Conservation (phyloP, 2,113 vertebrate genomes). For the Misgurnus mizolepis region DNA sequence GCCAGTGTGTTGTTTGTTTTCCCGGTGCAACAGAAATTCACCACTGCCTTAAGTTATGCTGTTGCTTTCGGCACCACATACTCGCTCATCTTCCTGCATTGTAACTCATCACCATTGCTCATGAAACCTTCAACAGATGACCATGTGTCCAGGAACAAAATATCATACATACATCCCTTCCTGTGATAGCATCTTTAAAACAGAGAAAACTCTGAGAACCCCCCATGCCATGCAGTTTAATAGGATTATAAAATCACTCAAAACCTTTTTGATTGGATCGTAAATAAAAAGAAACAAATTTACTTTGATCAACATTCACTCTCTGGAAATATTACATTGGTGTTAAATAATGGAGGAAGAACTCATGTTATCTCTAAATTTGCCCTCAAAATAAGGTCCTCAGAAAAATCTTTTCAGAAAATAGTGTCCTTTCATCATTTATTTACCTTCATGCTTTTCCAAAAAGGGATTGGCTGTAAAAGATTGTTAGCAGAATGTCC, state of each 20-base stretch:
- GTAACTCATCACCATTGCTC: background rate
- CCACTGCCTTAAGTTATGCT: background rate
- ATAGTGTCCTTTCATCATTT: too few relatives aligned
- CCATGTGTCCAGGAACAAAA: background rate
- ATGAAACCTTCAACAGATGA: background rate
- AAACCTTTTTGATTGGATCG: background rate
- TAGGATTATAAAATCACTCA: background rate
- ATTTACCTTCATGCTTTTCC: too few relatives aligned
- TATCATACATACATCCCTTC: background rate
- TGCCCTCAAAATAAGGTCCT: too few relatives aligned
- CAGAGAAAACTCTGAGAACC: background rate
- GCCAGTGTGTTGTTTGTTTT: slow-evolving; percentile 1
- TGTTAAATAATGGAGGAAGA: too few relatives aligned
- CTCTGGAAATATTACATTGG: too few relatives aligned
- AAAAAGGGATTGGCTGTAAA: too few relatives aligned
- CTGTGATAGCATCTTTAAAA: background rate
- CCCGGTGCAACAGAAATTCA: background rate
- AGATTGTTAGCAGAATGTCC: too few relatives aligned
- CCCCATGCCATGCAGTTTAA: background rate
- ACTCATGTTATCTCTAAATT: too few relatives aligned
- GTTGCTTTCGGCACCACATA: background rate
- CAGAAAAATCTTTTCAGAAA: too few relatives aligned
- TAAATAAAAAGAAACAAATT: background rate
- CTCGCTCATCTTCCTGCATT: background rate
- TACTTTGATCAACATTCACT: background rate